phyloP scores from a whole-genome alignment of 2,888 invertebrate species.

The Erynnis tages region DNA sequence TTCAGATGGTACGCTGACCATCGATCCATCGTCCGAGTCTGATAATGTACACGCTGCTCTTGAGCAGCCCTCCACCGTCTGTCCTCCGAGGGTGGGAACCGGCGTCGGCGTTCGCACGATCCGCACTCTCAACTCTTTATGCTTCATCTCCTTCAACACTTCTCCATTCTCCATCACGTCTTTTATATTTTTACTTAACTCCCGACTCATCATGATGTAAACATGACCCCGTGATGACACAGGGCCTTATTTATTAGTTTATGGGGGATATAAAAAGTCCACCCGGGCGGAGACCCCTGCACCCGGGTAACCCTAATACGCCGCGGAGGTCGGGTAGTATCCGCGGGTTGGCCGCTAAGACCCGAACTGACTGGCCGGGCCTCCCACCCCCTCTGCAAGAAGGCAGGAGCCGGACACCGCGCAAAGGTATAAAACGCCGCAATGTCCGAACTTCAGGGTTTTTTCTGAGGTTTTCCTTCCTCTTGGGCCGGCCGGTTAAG shows the following conservation, averaged over 20 bases:
- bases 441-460: not conserved
- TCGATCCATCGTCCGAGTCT: not conserved
- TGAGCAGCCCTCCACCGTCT: not conserved
- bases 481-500: not conserved
- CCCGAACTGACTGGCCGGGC: slow-evolving; percentile 1
- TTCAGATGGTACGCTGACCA: not conserved
- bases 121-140: not conserved
- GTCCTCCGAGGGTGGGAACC: not conserved
- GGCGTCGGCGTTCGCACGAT: not conserved
- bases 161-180: not conserved
- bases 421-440: not conserved
- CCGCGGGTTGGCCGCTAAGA: slow-evolving; percentile 1
- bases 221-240: no score
- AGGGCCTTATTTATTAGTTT: no score
- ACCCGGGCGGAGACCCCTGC: not conserved
- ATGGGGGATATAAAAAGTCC: not conserved
- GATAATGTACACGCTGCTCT: not conserved
- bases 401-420: not conserved
- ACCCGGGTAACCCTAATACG: not conserved
- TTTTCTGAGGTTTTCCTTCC: not conserved
- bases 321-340: not conserved
- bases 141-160: not conserved
- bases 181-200: not conserved
- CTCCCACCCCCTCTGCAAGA: not conserved
- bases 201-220: not conserved